Conservation (phyloP, 2,797 vertebrate genomes). For the Anableps anableps region DNA sequence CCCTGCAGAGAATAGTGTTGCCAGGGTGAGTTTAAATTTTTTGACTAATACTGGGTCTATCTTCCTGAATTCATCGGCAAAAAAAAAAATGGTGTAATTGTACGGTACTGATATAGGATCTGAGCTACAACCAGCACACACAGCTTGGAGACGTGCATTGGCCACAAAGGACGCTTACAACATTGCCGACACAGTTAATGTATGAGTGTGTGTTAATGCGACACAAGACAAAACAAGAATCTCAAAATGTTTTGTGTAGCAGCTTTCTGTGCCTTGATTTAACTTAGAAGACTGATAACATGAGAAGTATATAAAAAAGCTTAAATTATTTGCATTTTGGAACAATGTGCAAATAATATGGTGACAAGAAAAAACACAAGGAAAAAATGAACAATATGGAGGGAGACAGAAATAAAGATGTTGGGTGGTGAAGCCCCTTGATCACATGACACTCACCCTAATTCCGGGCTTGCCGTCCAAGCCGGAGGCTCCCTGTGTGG, state of each 20-base stretch:
- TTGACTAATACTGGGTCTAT: background rate
- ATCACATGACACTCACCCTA: slow-evolving; percentile 93
- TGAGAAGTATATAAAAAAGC: slow-evolving; percentile 7
- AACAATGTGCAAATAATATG: slow-evolving; percentile 37
- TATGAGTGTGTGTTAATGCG: slow-evolving; percentile 83
- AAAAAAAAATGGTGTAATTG: slow-evolving; percentile 18
- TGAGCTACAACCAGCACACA: slow-evolving; percentile 54
- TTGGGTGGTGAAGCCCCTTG: slow-evolving; percentile 77
- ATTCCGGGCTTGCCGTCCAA: slow-evolving; percentile 99
- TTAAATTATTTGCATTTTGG: slow-evolving; percentile 15
- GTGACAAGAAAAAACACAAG: slow-evolving; percentile 22
- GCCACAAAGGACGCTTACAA: slow-evolving; percentile 65
- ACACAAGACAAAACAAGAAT: slow-evolving; percentile 71
- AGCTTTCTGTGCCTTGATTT: slow-evolving; percentile 13
- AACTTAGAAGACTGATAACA: background rate
- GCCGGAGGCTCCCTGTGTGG: slow-evolving; percentile 98
- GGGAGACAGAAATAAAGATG: slow-evolving; percentile 41
- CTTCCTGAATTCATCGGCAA: slow-evolving; percentile 18
- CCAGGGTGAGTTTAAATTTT: slow-evolving; percentile 35
- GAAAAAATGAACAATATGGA: slow-evolving; percentile 30
- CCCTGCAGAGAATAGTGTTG: slow-evolving; percentile 81
- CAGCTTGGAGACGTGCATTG: slow-evolving; percentile 67
- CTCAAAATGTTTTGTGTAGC: slow-evolving; percentile 41
- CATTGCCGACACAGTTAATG: slow-evolving; percentile 77
- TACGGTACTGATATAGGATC: slow-evolving; percentile 28